Evolutionary conservation across 2,888 invertebrate genomes (phyloP), one percentile per base, ranked within the genome.

Genomic region (Strigamia crassipes): DNA sequence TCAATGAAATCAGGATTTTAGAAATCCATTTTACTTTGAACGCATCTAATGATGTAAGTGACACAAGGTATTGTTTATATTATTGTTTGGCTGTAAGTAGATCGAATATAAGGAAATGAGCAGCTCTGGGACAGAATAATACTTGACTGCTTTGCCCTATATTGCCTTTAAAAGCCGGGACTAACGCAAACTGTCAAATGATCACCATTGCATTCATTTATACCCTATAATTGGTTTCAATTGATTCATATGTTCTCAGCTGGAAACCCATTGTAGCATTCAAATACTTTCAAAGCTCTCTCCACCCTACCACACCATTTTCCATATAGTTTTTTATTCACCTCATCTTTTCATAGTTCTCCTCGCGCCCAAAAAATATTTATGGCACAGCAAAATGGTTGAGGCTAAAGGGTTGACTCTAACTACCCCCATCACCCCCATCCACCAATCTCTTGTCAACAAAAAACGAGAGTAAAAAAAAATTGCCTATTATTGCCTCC

Each of bases 141-240:
- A n/a, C n/a, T n/a, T n/a, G n/a, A n/a, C n/a, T n/a, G n/a, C n/a
- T n/a, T n/a, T n/a, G n/a, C n/a, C n/a, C n/a, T n/a, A n/a, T 51
- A 15, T 10, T 46, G 42, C 12, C 42, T 46, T 46, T 46, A 46
- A 51, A 51, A 34, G 34, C n/a, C 51, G 15, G 4, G 51, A 15
- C 51, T 6, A 51, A 51, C 27, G 13, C 66, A 31, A 66, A 31
- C 66, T 27, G 66, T 23, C 21, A 66, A 66, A 66, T 66, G 66
- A 66, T 66, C 66, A 66, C 27, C 51, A 46, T 46, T 66, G 27
- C 66, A 66, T 66, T 66, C 66, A 66, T 66, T 66, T 66, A 66
- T 66, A 51, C 66, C 66, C 66, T 66, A 66, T 66, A 66, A 66
- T 66, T 66, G 66, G 66, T 66, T 66, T 66, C 66, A 66, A 66